Conservation (phyloP, 2,888 invertebrate genomes). For the Merodon equestris region DNA sequence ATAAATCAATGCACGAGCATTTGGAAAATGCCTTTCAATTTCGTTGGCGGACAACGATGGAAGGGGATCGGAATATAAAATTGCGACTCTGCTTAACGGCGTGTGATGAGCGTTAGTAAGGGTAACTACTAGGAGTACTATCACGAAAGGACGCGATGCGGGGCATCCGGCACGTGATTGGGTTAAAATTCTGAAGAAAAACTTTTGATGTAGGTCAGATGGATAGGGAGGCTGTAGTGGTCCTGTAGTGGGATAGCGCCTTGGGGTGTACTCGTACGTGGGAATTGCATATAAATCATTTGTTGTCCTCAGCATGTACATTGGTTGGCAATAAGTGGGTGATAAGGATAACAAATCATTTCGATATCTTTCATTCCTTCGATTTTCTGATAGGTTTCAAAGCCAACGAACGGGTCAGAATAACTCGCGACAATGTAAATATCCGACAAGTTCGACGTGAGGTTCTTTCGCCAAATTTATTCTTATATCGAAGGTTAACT, state of each 20-base stretch:
- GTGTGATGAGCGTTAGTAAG: constrained; percentile 56
- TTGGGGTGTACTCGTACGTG: constrained; percentile 13
- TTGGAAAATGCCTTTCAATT: constrained; percentile 52
- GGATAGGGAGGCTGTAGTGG: constrained; percentile 5
- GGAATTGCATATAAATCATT: constrained; percentile 58
- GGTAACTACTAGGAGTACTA: constrained; percentile 18
- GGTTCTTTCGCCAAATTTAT: too few relatives aligned
- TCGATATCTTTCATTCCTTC: background rate
- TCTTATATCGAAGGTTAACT: too few relatives aligned
- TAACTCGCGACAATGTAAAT: constrained; percentile 24
- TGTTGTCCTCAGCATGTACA: constrained; percentile 39
- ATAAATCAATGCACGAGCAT: constrained; percentile 63
- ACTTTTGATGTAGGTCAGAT: constrained; percentile 62
- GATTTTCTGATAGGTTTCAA: background rate
- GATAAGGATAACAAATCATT: constrained; percentile 50
- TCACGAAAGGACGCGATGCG: constrained; percentile 13
- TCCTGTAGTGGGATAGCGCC: constrained; percentile 24
- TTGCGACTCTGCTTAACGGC: constrained; percentile 51
- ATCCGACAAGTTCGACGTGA: background rate
- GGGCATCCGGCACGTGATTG: constrained; percentile 52
- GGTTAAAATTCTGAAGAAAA: constrained; percentile 52
- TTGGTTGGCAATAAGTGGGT: constrained; percentile 61
- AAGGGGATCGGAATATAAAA: constrained; percentile 5
- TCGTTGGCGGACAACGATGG: constrained; percentile 6
- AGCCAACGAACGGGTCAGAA: background rate